Evolutionary conservation across 2,113 vertebrate species (phyloP).

Genomic region (Sphaerodactylus townsendi): DNA sequence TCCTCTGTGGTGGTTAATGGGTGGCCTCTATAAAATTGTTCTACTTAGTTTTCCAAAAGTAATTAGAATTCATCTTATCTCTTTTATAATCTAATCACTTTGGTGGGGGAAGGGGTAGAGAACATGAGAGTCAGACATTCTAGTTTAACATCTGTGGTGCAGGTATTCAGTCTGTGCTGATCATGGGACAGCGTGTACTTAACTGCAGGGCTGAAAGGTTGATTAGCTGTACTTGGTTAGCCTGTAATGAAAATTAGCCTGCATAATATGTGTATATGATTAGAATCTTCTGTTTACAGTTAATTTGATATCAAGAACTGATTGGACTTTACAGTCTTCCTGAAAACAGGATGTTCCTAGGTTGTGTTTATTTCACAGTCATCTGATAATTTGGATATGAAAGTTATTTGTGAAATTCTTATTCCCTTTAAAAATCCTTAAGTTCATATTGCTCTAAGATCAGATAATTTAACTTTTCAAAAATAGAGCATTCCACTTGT

Average conservation of each 20-base stretch:
- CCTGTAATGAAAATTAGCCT: not conserved
- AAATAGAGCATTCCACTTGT: not conserved
- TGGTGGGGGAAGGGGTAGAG: too few species aligned
- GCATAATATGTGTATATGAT: not conserved
- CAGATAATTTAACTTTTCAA: not conserved
- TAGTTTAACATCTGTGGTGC: not conserved
- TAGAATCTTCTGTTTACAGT: too few species aligned
- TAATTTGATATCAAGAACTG: not conserved
- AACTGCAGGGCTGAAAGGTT: not conserved
- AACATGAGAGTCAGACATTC: too few species aligned
- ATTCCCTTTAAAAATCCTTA: not conserved
- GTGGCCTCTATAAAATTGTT: not conserved
- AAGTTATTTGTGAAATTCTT: not conserved
- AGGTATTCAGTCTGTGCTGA: not conserved
- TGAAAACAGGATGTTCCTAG: not conserved
- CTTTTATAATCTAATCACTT: not conserved
- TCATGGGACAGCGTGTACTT: not conserved
- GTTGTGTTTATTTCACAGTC: not conserved
- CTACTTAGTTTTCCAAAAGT: not conserved
- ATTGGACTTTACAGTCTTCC: not conserved
- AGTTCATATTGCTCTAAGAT: not conserved
- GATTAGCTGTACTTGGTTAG: not conserved
- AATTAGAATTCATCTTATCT: not conserved
- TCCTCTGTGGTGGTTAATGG: not conserved
- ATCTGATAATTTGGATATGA: not conserved